Evolutionary conservation across 2,797 vertebrate species (phyloP), one percentile per base, ranked within the genome.

Genomic region (Hoplostethus mediterraneus): DNA sequence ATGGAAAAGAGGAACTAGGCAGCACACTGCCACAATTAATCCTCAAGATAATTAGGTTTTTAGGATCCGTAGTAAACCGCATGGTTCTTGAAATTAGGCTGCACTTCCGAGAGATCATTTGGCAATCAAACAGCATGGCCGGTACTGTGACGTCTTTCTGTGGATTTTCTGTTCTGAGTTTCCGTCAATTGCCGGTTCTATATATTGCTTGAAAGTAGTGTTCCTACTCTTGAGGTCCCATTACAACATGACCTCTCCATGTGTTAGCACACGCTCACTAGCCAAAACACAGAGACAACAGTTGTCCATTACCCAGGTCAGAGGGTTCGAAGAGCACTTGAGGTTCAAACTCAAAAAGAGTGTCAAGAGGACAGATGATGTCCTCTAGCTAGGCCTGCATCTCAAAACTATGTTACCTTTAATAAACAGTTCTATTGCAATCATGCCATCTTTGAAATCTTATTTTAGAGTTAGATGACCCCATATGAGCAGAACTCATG

Each of bases 401-500:
- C 10, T 67, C 64, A 67, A 56, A 45, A 47, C 47, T 16, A 36
- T 44, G 47, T 49, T 21, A 49, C 47, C 47, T 45, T 45, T 45
- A 45, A 14, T 14, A 45, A n/a, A 49, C 16, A 45, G 13, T 4
- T 49, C 47, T 49, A 17, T 13, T 38, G 47, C 13, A 36, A 48
- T 13, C 11, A 49, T 21, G 36, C 56, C 48, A n/a, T 59, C 48
- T 17, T 10, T 51, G 48, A 16, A 14, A 44, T 54, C 14, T 14
- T 51, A 65, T 67, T 28, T 74, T 74, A 58, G 56, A 51, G 57
- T 85, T 63, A 86, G 45, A 48, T 54, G 58, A 54, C 38, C 59
- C 67, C 47, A 42, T 66, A 75, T 70, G 69, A 80, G 52, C 71
- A 38, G 3, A 63, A 63, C 62, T 77, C 63, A 81, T 75, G 71